Evolutionary conservation across 2,888 invertebrate genomes (phyloP).

Genomic region (Helicoverpa assulta): DNA sequence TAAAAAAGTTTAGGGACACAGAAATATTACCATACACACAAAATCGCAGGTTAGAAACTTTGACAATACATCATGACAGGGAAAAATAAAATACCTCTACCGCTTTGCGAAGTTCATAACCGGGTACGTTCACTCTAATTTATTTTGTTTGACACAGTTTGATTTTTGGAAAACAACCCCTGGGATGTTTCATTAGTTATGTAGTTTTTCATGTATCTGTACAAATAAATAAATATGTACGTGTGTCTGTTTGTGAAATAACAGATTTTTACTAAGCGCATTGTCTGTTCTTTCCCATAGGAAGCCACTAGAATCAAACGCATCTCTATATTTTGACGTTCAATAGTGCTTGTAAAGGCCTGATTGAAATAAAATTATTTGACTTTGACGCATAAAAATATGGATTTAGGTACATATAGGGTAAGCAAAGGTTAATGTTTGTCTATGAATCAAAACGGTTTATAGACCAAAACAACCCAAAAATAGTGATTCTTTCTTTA

Average conservation of each 20-base stretch:
- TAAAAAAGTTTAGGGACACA: slow-evolving; percentile 52
- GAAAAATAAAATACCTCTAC: slow-evolving; percentile 7
- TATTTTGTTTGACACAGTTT: background rate
- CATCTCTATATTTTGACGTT: too few relatives aligned
- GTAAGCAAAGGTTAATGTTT: too few relatives aligned
- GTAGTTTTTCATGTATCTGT: background rate
- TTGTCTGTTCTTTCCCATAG: too few relatives aligned
- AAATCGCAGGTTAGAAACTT: slow-evolving; percentile 49
- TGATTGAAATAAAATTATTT: too few relatives aligned
- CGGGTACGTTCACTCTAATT: slow-evolving; percentile 1
- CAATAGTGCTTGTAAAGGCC: too few relatives aligned
- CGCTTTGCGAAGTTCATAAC: background rate
- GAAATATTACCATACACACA: slow-evolving; percentile 44
- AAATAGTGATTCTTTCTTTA: too few relatives aligned
- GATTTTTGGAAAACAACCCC: background rate
- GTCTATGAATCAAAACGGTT: too few relatives aligned
- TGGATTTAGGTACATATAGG: too few relatives aligned
- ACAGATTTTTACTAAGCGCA: too few relatives aligned
- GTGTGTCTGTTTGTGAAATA: background rate
- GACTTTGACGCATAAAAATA: too few relatives aligned
- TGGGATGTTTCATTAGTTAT: background rate
- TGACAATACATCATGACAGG: slow-evolving; percentile 47
- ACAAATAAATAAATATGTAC: background rate
- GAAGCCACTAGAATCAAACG: too few relatives aligned
- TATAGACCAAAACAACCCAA: too few relatives aligned